These are phyloP conservation scores for Gorilla gorilla DNA, from an alignment of 2,113 vertebrate genomes.

Conservation along the genomic window DNA sequence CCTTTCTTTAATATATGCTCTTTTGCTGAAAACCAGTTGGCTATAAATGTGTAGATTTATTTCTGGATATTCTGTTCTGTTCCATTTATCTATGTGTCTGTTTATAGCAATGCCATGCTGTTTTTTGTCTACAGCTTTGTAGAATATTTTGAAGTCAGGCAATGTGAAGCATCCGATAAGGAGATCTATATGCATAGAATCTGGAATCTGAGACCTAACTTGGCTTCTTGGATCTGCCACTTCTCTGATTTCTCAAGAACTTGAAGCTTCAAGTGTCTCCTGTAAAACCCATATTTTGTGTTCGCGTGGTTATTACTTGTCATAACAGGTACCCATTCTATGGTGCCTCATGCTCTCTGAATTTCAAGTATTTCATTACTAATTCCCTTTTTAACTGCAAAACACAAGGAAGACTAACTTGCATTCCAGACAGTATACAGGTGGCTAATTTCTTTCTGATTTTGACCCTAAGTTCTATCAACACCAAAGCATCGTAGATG, in stretches of 20 bases:
- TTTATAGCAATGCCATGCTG: too few species aligned
- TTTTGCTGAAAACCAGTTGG: not conserved
- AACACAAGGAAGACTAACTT: not conserved
- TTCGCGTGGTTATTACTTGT: not conserved
- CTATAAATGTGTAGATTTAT: not conserved
- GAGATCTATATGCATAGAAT: too few species aligned
- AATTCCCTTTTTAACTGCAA: not conserved
- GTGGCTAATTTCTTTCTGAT: not conserved
- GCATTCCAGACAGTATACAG: not conserved
- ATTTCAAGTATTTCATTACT: not conserved
- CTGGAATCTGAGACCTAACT: not conserved
- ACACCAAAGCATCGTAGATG: not conserved
- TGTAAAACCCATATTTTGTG: not conserved
- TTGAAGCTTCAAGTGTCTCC: not conserved
- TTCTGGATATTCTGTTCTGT: not conserved
- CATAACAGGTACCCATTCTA: not conserved
- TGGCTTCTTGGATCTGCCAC: not conserved
- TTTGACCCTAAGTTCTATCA: not conserved
- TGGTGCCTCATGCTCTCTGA: not conserved
- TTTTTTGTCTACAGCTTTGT: too few species aligned
- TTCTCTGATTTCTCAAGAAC: not conserved
- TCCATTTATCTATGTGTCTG: not conserved
- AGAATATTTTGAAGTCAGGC: too few species aligned
- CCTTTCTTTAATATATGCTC: not conserved
- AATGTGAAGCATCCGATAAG: too few species aligned